Evolutionary conservation across 2,888 invertebrate genomes (phyloP).

Genomic region (Eupithecia centaureata): DNA sequence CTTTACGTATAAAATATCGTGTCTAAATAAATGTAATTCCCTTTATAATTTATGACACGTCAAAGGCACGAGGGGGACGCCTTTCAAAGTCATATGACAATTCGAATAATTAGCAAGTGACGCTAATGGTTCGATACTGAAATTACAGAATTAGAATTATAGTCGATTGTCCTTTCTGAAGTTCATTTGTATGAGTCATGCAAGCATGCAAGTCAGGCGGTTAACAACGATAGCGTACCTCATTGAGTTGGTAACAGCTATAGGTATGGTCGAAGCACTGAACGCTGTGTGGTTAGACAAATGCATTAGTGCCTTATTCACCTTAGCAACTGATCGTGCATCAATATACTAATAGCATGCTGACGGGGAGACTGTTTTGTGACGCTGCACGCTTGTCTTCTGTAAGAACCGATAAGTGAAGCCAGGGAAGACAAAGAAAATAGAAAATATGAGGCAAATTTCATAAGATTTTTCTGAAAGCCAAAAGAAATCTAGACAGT

Average conservation of each 20-base stretch:
- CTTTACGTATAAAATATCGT: slow-evolving; percentile 5
- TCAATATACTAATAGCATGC: no score
- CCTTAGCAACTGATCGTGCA: no score
- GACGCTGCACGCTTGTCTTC: no score
- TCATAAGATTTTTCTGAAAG: no score
- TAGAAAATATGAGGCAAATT: no score
- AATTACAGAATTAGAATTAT: slow-evolving; percentile 16
- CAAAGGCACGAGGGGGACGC: slow-evolving; percentile 15
- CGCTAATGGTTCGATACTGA: slow-evolving; percentile 8
- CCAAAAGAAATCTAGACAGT: no score
- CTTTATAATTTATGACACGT: slow-evolving; percentile 1
- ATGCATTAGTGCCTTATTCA: no score
- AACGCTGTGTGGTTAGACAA: no score
- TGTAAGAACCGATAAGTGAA: no score
- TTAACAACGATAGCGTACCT: not conserved
- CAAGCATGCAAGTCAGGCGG: not conserved
- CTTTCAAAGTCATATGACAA: slow-evolving; percentile 17
- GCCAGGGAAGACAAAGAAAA: no score
- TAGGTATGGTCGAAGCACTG: no score
- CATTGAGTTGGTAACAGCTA: not conserved
- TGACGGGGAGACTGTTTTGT: no score
- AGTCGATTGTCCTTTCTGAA: slow-evolving; percentile 24
- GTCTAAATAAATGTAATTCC: not conserved
- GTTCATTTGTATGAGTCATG: slow-evolving; percentile 18
- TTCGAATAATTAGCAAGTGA: slow-evolving; percentile 10